Conservation (phyloP, 2,888 invertebrate genomes). For the Herminia tarsipennalis region DNA sequence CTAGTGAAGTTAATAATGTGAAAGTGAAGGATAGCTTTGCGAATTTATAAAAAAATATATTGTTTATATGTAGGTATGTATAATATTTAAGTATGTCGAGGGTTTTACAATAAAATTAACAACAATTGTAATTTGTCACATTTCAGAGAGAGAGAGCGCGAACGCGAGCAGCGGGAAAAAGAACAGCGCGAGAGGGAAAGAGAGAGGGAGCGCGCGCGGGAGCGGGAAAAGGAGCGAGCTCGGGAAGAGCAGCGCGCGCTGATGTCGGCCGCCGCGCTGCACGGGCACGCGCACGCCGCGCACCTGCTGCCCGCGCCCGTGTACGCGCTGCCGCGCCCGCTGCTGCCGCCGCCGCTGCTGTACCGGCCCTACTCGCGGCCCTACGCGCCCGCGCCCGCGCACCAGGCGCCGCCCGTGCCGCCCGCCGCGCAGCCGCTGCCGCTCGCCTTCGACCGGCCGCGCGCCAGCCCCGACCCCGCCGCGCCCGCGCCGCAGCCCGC, state of each 20-base stretch:
- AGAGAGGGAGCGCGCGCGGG: conserved; percentile 21
- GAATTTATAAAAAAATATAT: no score
- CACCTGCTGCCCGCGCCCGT: conserved; percentile 53
- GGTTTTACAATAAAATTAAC: background rate
- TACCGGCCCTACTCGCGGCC: conserved; percentile 67
- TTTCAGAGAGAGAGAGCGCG: conserved; percentile 53
- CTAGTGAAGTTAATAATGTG: no score
- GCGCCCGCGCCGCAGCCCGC: conserved; percentile 20
- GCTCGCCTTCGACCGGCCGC: conserved; percentile 58
- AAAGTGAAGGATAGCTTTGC: no score
- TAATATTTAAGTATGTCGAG: no score
- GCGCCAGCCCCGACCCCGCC: conserved; percentile 35
- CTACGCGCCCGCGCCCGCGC: conserved; percentile 37
- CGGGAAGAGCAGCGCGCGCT: conserved; percentile 49
- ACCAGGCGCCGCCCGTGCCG: conserved; percentile 50
- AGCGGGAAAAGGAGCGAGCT: conserved; percentile 63
- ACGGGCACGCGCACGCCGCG: conserved; percentile 44
- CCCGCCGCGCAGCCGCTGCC: conserved; percentile 33
- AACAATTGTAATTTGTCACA: background rate
- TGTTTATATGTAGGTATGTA: no score
- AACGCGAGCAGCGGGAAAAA: conserved; percentile 67
- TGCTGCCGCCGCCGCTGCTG: conserved; percentile 66
- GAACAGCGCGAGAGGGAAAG: conserved; percentile 73
- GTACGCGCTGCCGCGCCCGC: conserved; percentile 55
- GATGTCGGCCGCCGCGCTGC: conserved; percentile 43